Conservation (phyloP, 2,797 vertebrate genomes). For the Bovichtus variegatus region DNA sequence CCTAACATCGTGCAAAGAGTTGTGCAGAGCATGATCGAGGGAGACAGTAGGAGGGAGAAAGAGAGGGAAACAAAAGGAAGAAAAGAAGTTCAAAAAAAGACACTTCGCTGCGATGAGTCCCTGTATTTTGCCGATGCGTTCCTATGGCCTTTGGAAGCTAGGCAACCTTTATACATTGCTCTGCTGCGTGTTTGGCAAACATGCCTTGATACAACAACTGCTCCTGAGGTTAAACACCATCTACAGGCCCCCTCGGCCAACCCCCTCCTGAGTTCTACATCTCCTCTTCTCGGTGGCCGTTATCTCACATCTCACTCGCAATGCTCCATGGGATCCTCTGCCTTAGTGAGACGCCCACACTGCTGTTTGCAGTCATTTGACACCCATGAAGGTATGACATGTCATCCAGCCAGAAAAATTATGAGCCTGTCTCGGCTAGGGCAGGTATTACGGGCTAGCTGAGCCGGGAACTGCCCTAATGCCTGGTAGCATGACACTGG, state of each 20-base stretch:
- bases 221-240: conserved; percentile 50
- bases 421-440: conserved; percentile 42
- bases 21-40: conserved; percentile 82
- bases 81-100: conserved; percentile 36
- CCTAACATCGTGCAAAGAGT: conserved; percentile 80
- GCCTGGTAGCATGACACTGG: conserved; percentile 64
- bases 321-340: conserved; percentile 54
- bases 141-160: conserved; percentile 61
- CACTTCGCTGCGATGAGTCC: conserved; percentile 64
- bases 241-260: conserved; percentile 8
- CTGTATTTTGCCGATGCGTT: conserved; percentile 45
- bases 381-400: conserved; percentile 63
- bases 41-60: conserved; percentile 69
- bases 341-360: conserved; percentile 53
- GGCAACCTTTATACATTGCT: conserved; percentile 67
- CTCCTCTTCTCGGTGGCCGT: conserved; percentile 49
- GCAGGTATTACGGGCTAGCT: conserved; percentile 40
- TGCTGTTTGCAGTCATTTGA: conserved; percentile 59
- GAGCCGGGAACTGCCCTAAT: conserved; percentile 54
- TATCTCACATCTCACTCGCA: conserved; percentile 59
- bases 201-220: conserved; percentile 61
- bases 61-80: conserved; percentile 53
- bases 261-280: conserved; percentile 24
- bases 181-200: conserved; percentile 60
- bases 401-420: conserved; percentile 45